Evolutionary conservation across 2,888 invertebrate genomes (phyloP).

Genomic region (Tenthredo distinguenda): DNA sequence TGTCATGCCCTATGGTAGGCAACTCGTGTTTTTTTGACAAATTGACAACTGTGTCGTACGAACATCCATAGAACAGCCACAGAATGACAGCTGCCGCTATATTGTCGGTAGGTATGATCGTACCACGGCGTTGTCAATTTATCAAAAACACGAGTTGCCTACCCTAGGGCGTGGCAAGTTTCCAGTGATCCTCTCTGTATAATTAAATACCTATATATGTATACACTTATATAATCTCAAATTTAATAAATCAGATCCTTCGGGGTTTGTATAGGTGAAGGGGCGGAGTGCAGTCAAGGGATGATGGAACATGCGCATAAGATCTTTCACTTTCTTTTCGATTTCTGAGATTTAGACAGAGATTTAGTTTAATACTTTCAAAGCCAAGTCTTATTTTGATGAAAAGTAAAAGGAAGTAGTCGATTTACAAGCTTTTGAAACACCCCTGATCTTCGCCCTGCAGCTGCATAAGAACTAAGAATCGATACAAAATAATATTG

Average conservation of each 20-base stretch:
- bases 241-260: slow-evolving; percentile 8
- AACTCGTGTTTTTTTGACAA: too few relatives aligned
- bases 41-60: too few relatives aligned
- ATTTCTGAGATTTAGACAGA: not conserved
- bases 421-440: not conserved
- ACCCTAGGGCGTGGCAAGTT: too few relatives aligned
- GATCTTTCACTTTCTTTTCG: not conserved
- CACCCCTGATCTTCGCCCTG: slow-evolving; percentile 1
- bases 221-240: not conserved
- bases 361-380: not conserved
- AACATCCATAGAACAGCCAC: too few relatives aligned
- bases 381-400: not conserved
- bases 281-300: slow-evolving; percentile 19
- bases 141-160: too few relatives aligned
- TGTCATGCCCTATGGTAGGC: too few relatives aligned
- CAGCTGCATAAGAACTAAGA: not conserved
- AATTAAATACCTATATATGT: too few relatives aligned
- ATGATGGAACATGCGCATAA: not conserved
- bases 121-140: too few relatives aligned
- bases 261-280: slow-evolving; percentile 4
- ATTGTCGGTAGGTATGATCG: too few relatives aligned
- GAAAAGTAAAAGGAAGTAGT: not conserved
- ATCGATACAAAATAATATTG: slow-evolving; percentile 5
- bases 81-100: too few relatives aligned
- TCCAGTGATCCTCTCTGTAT: too few relatives aligned